Percentiles rank a stretch among this genome's conserved stretches.
phyloP scores from a whole-genome alignment of 2,113 vertebrate species.

The Ginglymostoma cirratum region DNA sequence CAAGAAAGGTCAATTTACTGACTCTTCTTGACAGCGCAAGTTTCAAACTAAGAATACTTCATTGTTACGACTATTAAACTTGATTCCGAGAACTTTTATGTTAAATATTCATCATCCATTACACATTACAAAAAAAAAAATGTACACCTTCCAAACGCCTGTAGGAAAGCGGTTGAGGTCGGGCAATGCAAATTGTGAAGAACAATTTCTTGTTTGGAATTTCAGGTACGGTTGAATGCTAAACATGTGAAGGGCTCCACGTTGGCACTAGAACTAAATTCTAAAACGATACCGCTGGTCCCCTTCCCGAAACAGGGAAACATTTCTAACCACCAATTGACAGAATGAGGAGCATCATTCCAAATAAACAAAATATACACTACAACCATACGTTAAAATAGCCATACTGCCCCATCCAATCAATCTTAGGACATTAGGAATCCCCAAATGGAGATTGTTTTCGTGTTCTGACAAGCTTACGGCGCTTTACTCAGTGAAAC shows the following conservation, averaged over 20 bases:
- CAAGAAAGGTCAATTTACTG: background rate
- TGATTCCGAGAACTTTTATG: background rate
- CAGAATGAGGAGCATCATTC: background rate
- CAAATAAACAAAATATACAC: background rate
- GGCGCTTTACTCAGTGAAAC: background rate
- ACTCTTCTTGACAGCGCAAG: background rate
- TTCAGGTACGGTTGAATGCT: background rate
- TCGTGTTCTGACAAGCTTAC: background rate
- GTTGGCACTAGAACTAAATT: background rate
- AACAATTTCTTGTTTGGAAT: background rate
- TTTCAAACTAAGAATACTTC: background rate
- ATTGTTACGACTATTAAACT: background rate
- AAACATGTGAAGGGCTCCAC: background rate
- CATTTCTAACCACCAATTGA: background rate
- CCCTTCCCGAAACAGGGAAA: background rate
- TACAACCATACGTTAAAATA: background rate
- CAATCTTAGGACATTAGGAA: background rate
- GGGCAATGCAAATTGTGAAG: background rate
- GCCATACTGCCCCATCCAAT: background rate
- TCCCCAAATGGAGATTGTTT: too few relatives aligned
- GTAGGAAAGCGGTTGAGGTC: background rate
- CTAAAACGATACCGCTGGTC: background rate
- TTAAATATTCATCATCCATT: background rate
- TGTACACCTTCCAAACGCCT: background rate
- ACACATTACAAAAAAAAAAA: background rate